phyloP scores from a whole-genome alignment of 2,888 invertebrate genomes.

The Helobdella robusta region DNA sequence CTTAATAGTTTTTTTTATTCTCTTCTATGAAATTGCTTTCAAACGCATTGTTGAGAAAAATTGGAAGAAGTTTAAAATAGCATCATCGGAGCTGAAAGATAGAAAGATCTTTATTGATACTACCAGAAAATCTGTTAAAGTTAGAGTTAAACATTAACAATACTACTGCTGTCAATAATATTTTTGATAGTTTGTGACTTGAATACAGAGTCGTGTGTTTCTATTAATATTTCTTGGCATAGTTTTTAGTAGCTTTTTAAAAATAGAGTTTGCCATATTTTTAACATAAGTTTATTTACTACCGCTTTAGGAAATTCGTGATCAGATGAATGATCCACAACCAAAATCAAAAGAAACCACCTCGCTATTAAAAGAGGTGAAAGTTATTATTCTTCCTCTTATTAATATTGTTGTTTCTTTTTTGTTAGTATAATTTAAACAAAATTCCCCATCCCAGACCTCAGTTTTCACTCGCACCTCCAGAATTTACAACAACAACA shows the following conservation, averaged over 20 bases:
- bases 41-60: slow-evolving; percentile 81
- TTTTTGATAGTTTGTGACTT: background rate
- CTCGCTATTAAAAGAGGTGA: slow-evolving; percentile 11
- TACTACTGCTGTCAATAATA: too few species aligned
- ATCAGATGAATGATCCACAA: slow-evolving; percentile 36
- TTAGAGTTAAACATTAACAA: too few species aligned
- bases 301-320: slow-evolving; percentile 39
- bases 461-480: too few species aligned
- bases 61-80: slow-evolving; percentile 84
- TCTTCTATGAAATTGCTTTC: too few species aligned
- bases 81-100: slow-evolving; percentile 77
- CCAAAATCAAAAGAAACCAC: slow-evolving; percentile 13
- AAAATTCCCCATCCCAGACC: too few species aligned
- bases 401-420: too few species aligned
- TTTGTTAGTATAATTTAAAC: too few species aligned
- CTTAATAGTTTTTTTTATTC: too few species aligned
- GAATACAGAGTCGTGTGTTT: background rate
- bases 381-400: background rate
- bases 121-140: slow-evolving; percentile 43
- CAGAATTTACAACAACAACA: too few species aligned
- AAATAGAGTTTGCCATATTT: background rate
- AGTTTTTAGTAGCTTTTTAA: slow-evolving; percentile 6
- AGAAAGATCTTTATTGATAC: slow-evolving; percentile 74
- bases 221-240: background rate
- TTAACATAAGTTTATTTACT: background rate